These are phyloP conservation scores for Polyploca ridens DNA, from an alignment of 2,888 invertebrate genomes.

Conservation along the genomic window DNA sequence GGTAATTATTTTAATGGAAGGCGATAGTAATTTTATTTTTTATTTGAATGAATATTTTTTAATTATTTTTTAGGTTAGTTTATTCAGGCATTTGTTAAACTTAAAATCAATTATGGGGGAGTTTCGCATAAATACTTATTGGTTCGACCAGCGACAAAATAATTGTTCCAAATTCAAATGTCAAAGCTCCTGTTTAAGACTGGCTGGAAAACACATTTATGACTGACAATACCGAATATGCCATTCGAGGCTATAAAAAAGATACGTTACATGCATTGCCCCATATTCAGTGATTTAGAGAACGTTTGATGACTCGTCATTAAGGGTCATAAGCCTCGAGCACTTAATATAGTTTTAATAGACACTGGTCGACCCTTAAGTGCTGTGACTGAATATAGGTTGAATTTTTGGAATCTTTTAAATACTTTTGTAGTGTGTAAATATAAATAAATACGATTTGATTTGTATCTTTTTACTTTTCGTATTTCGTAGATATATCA, in stretches of 20 bases:
- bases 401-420: conserved; percentile 1
- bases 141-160: too few species aligned
- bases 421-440: not conserved
- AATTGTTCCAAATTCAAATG: too few species aligned
- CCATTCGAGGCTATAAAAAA: conserved; percentile 1
- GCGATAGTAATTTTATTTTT: not conserved
- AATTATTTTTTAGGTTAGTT: too few species aligned
- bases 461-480: too few species aligned
- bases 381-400: not conserved
- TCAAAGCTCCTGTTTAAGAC: too few species aligned
- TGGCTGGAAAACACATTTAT: not conserved
- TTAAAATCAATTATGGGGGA: too few species aligned
- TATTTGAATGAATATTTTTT: not conserved
- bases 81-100: too few species aligned
- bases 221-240: not conserved
- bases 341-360: conserved; percentile 66
- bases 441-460: too few species aligned
- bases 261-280: not conserved
- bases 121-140: too few species aligned
- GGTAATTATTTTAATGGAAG: conserved; percentile 32
- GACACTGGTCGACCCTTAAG: conserved; percentile 29
- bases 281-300: conserved; percentile 42
- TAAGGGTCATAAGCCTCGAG: conserved; percentile 51
- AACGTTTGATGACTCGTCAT: conserved; percentile 57
- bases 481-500: not conserved